Percentiles rank a stretch among this genome's conserved stretches.
phyloP scores from a whole-genome alignment of 2,113 vertebrate species.

The Megalops atlanticus region DNA sequence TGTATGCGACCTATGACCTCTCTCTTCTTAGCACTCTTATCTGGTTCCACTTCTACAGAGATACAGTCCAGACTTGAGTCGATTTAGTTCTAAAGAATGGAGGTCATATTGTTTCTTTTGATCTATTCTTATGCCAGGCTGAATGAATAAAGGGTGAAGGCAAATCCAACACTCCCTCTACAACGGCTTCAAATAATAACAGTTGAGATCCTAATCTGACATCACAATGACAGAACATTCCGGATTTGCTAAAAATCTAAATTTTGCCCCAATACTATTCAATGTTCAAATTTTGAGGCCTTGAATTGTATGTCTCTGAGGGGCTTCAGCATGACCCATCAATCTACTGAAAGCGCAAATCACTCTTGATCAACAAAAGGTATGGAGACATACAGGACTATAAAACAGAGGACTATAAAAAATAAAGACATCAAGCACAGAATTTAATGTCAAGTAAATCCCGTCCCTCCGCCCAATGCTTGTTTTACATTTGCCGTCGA shows the following conservation, averaged over 20 bases:
- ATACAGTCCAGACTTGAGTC: not conserved
- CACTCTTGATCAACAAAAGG: not conserved
- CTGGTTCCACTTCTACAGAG: not conserved
- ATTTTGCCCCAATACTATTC: not conserved
- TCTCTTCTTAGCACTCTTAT: not conserved
- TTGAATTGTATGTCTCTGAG: not conserved
- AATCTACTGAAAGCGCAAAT: not conserved
- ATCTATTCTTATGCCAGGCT: not conserved
- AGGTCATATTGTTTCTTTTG: not conserved
- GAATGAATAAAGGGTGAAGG: not conserved
- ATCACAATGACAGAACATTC: not conserved
- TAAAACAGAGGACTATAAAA: slow-evolving; percentile 11
- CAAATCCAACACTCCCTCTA: not conserved
- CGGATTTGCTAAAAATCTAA: not conserved
- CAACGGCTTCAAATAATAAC: not conserved
- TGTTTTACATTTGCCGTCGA: slow-evolving; percentile 19
- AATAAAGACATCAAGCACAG: slow-evolving; percentile 25
- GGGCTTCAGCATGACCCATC: not conserved
- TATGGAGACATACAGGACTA: slow-evolving; percentile 10
- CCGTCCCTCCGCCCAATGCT: slow-evolving; percentile 1
- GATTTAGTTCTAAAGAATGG: not conserved
- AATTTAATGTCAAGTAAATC: slow-evolving; percentile 15
- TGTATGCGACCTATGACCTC: slow-evolving; percentile 4
- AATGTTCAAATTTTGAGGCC: not conserved
- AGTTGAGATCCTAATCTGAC: not conserved